Conservation (phyloP, 1,140 invertebrate species). For the Lucilia cuprina region DNA sequence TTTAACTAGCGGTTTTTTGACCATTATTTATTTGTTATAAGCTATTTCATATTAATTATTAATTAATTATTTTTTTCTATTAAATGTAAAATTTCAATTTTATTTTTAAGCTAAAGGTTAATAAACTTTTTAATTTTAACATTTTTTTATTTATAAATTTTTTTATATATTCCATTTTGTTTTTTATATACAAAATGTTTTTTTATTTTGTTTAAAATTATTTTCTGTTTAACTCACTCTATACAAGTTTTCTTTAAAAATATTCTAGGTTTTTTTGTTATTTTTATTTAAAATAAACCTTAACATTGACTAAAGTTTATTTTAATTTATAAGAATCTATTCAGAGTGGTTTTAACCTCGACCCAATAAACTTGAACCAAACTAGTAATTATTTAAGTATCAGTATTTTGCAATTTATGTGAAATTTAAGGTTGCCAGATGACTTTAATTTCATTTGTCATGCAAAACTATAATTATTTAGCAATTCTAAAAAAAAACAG, state of each 20-base stretch:
- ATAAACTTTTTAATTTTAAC: background rate
- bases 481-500: too few relatives aligned
- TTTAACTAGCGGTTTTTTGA: background rate
- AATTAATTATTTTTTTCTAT: background rate
- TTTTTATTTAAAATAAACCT: background rate
- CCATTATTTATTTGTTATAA: background rate
- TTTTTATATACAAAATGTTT: background rate
- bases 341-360: background rate
- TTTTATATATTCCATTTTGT: background rate
- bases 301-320: background rate
- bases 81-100: background rate
- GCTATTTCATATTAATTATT: background rate
- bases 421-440: background rate
- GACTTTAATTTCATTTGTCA: background rate
- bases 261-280: too few relatives aligned
- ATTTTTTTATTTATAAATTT: background rate
- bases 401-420: background rate
- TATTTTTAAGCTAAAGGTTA: background rate
- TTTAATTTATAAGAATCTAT: background rate
- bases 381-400: background rate
- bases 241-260: too few relatives aligned
- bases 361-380: constrained; percentile 6
- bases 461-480: too few relatives aligned
- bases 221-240: background rate
- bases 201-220: background rate